phyloP scores from a whole-genome alignment of 2,113 vertebrate species.

The Chrysochloris asiatica region DNA sequence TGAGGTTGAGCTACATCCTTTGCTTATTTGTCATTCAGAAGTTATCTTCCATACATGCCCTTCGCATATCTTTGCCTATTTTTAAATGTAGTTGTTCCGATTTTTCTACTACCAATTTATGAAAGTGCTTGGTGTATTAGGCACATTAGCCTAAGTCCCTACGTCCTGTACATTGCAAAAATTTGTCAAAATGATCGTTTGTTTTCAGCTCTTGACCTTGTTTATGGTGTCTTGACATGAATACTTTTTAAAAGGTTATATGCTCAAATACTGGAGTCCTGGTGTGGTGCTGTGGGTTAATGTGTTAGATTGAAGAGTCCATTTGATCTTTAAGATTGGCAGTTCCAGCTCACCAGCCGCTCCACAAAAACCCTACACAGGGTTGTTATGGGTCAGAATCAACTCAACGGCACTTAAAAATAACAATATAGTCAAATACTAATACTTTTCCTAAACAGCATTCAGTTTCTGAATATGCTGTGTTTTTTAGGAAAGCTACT shows the following conservation, averaged over 20 bases:
- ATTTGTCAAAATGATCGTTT: too few species aligned
- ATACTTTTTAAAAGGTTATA: not conserved
- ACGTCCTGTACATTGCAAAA: too few species aligned
- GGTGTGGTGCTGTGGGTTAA: too few species aligned
- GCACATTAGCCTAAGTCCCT: not conserved
- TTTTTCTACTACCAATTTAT: not conserved
- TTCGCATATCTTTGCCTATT: not conserved
- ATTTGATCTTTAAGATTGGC: too few species aligned
- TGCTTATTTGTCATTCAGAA: not conserved
- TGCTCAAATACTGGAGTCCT: not conserved
- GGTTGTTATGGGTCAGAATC: too few species aligned
- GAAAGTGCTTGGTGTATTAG: not conserved
- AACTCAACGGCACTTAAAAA: too few species aligned
- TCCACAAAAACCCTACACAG: too few species aligned
- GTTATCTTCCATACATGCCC: not conserved
- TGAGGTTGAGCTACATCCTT: not conserved
- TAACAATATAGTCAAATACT: too few species aligned
- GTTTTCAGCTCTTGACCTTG: too few species aligned
- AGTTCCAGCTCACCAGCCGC: too few species aligned
- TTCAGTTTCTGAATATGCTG: not conserved
- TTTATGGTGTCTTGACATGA: not conserved
- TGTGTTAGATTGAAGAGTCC: too few species aligned
- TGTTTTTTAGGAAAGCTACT: not conserved
- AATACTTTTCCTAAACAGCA: too few species aligned
- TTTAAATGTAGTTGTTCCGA: not conserved